These are phyloP conservation scores for Andrena cerasifolii DNA, from an alignment of 1,140 invertebrate genomes.

Conservation along the genomic window DNA sequence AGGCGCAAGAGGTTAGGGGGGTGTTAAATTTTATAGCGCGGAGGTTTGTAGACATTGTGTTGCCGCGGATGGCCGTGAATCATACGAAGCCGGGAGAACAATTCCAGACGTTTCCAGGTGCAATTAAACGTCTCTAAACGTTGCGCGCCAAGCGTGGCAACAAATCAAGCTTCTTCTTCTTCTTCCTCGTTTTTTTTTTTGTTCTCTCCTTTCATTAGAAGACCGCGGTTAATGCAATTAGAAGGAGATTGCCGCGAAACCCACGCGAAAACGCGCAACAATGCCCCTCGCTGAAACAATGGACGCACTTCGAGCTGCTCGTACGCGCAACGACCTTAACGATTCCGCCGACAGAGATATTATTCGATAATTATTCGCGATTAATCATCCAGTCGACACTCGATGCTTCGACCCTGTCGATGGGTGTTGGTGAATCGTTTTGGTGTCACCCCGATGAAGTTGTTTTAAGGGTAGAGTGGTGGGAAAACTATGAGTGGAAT, in stretches of 20 bases:
- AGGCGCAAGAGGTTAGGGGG: constrained; percentile 8
- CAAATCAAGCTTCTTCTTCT: constrained; percentile 28
- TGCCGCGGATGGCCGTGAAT: constrained; percentile 27
- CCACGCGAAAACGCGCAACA: constrained; percentile 37
- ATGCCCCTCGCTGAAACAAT: constrained; percentile 58
- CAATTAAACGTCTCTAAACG: constrained; percentile 51
- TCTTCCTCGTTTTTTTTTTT: neutral
- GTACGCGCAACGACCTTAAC: constrained; percentile 58
- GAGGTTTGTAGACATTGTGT: constrained; percentile 30
- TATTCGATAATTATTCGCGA: constrained; percentile 78
- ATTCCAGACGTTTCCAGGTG: constrained; percentile 30
- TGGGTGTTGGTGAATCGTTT: neutral
- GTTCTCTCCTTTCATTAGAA: neutral
- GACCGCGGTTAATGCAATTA: constrained; percentile 42
- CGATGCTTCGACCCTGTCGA: constrained; percentile 44
- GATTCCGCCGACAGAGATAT: constrained; percentile 67
- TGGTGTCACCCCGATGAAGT: too few relatives aligned
- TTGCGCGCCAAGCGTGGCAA: constrained; percentile 7
- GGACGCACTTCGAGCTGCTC: constrained; percentile 31
- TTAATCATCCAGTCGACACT: constrained; percentile 71
- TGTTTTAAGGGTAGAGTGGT: too few relatives aligned
- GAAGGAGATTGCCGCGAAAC: constrained; percentile 39
- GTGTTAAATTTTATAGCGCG: constrained; percentile 6
- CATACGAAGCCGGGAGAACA: constrained; percentile 33
- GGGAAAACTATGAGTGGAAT: too few relatives aligned